phyloP scores from a whole-genome alignment of 2,797 vertebrate species.

The Enteromius anoplus region DNA sequence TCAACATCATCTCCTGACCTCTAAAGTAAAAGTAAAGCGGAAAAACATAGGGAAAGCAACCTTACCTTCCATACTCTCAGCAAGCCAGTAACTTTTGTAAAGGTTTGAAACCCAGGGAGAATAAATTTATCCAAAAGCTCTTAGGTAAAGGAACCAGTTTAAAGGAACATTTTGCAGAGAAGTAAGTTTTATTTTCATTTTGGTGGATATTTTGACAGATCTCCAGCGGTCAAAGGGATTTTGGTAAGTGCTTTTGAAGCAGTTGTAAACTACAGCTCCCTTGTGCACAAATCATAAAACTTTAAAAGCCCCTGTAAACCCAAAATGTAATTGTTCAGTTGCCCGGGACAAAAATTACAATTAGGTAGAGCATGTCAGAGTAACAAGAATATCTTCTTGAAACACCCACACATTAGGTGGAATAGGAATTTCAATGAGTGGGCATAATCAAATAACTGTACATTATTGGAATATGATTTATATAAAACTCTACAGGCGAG shows the following conservation, averaged over 20 bases:
- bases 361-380: slow-evolving; percentile 46
- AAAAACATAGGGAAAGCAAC: slow-evolving; percentile 2
- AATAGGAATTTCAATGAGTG: slow-evolving; percentile 59
- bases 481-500: slow-evolving; percentile 47
- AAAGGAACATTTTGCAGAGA: background rate
- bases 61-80: background rate
- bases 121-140: background rate
- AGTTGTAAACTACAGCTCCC: slow-evolving; percentile 39
- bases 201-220: slow-evolving; percentile 1
- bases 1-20: slow-evolving; percentile 48
- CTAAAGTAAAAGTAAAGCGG: slow-evolving; percentile 2
- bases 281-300: slow-evolving; percentile 38
- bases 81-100: slow-evolving; percentile 16
- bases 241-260: slow-evolving; percentile 29
- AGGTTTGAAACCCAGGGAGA: slow-evolving; percentile 11
- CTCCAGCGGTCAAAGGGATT: background rate
- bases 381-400: slow-evolving; percentile 48
- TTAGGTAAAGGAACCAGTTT: background rate
- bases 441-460: slow-evolving; percentile 53
- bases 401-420: slow-evolving; percentile 43
- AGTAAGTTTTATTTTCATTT: slow-evolving; percentile 9
- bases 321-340: slow-evolving; percentile 45
- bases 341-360: slow-evolving; percentile 46
- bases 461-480: slow-evolving; percentile 62
- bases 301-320: slow-evolving; percentile 46